A percentile compares a stretch with the other conserved stretches of the same genome.
Evolutionary conservation across 1,140 invertebrate species (phyloP).

Genomic region (Brachionus paranguensis): DNA sequence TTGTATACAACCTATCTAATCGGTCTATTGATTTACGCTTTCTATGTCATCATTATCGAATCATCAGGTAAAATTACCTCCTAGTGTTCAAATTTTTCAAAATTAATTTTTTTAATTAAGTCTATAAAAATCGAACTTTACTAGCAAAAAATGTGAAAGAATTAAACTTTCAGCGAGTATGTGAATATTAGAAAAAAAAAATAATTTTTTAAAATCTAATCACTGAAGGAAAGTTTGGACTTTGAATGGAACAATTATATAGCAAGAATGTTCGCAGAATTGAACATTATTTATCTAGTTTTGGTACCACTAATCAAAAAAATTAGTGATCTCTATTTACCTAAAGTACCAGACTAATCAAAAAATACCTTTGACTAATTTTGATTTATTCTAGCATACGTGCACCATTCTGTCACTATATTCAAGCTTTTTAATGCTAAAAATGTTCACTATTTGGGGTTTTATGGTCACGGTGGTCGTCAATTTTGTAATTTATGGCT

Average conservation of each 20-base stretch:
- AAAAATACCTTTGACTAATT: not conserved
- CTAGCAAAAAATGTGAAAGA: not conserved
- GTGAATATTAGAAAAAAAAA: not conserved
- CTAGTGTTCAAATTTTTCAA: not conserved
- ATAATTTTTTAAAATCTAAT: not conserved
- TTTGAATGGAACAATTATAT: slow-evolving; percentile 22
- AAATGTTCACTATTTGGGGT: not conserved
- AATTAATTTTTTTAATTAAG: not conserved
- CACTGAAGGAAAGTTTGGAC: not conserved
- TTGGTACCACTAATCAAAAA: not conserved
- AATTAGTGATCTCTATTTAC: not conserved
- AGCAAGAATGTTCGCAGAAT: slow-evolving; percentile 3
- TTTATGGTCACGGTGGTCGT: not conserved
- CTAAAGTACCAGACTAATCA: not conserved
- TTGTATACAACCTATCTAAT: not conserved
- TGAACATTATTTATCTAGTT: not conserved
- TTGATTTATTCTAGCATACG: not conserved
- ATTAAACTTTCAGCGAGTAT: not conserved
- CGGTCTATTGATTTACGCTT: not conserved
- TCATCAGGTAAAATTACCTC: not conserved
- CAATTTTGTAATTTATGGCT: not conserved
- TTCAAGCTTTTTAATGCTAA: not conserved
- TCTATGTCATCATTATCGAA: not conserved
- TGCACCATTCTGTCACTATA: not conserved
- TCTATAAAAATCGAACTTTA: not conserved